Evolutionary conservation across 1,140 invertebrate species (phyloP), one percentile per base, ranked within the genome.

Genomic region (Drosophila sp.): DNA sequence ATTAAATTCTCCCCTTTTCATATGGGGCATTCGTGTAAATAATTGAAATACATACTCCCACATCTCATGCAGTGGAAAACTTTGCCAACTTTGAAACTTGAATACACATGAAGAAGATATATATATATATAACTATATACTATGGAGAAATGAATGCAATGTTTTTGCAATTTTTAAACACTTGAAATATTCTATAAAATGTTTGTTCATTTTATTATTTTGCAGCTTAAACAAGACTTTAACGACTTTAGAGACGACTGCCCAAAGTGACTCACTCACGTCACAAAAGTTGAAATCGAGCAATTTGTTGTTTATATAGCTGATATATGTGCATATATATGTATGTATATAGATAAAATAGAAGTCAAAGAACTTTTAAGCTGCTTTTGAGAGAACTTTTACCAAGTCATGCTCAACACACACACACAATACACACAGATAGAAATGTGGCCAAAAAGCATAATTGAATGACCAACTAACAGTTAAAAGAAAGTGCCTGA

Each of bases 301-400:
- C 38, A 61, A 61, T 33, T 40, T 27, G 38, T 58, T 25, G 56
- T 32, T 58, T 17, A 62, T 44, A 47, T 70, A 32, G 38, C 65
- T 60, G 63, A 60, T 58, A 41, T 72, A 71, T 63, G 62, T 70
- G 50, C 25, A 35, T 40, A 55, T 50, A 63, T 66, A 55, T 41
- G 8, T 66, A 29, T 58, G 8, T 66, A 29, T 58, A 38, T 69
- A 63, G 35, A 61, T n/a, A 41, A 56, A 60, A 40, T 65, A 44
- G n/a, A 76, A 87, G 82, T 86, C 82, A 86, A 86, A 76, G 76
- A 86, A 86, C 83, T 86, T 79, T 86, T 72, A 82, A 82, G 82
- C 79, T 70, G 83, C 60, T 85, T 83, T 76, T 41, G 56, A 66
- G 63, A 32, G 62, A 77, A 84, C 76, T 85, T 80, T 84, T 80